These are phyloP conservation scores for Proisotoma minuta DNA, from an alignment of 2,888 invertebrate genomes.

Conservation along the genomic window DNA sequence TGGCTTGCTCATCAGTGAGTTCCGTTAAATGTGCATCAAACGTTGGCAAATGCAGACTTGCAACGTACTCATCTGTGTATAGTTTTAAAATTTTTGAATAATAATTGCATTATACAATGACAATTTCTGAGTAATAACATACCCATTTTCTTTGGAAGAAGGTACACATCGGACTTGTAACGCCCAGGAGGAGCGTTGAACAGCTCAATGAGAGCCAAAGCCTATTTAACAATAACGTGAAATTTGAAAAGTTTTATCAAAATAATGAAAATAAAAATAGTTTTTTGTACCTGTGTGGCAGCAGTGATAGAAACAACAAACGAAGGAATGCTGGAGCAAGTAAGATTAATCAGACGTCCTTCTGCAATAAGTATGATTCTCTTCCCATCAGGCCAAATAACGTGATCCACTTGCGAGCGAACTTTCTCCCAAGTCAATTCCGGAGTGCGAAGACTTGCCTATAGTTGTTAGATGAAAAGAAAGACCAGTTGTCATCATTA, in stretches of 20 bases:
- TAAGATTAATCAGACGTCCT: conserved; percentile 90
- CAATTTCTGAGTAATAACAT: conserved; percentile 48
- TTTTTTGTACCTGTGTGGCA: conserved; percentile 69
- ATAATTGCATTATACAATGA: not conserved
- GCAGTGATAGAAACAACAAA: conserved; percentile 98
- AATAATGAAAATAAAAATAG: conserved; percentile 1
- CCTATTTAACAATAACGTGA: conserved; percentile 52
- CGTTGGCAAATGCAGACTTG: conserved; percentile 90
- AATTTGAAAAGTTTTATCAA: not conserved
- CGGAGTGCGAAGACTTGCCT: conserved; percentile 85
- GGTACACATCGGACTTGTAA: conserved; percentile 95
- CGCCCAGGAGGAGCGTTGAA: conserved; percentile 92
- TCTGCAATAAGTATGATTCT: conserved; percentile 88
- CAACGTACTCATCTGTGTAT: conserved; percentile 88
- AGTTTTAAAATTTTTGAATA: not conserved
- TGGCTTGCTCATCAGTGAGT: conserved; percentile 91
- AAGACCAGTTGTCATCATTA: not conserved
- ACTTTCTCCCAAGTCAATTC: conserved; percentile 97
- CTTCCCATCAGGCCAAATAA: conserved; percentile 97
- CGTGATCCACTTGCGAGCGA: conserved; percentile 94
- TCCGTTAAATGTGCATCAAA: conserved; percentile 98
- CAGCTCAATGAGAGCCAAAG: conserved; percentile 90
- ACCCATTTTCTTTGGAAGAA: conserved; percentile 98
- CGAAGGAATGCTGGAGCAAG: conserved; percentile 94
- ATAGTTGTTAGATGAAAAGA: conserved; percentile 42